These are phyloP conservation scores for Palythoa grandiflora DNA, from an alignment of 92 coral and sea anemone genomes.

Conservation along the genomic window DNA sequence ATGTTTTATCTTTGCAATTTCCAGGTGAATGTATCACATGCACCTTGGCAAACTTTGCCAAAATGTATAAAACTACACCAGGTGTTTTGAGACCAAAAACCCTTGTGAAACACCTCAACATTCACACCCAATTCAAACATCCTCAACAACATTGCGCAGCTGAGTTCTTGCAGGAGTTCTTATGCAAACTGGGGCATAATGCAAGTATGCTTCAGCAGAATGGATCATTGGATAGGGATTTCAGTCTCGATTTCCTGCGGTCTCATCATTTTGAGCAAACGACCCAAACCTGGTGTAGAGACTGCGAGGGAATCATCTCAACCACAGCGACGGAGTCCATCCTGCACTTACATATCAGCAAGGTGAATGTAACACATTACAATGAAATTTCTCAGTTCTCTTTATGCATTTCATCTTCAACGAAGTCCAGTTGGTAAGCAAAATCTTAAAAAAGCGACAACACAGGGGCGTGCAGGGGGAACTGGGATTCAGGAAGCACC, in stretches of 20 bases:
- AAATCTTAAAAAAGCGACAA: too few relatives aligned
- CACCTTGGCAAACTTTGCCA: conserved; percentile 5
- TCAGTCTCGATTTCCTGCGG: not conserved
- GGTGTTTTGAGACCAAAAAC: conserved; percentile 11
- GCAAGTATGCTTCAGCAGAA: conserved; percentile 4
- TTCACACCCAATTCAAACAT: conserved; percentile 25
- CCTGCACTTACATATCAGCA: not conserved
- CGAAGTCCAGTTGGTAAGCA: too few relatives aligned
- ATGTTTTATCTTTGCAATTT: conserved; percentile 17
- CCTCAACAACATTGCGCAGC: conserved; percentile 22
- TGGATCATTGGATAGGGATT: not conserved
- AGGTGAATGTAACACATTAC: too few relatives aligned
- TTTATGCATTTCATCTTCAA: too few relatives aligned
- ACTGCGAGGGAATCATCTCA: not conserved
- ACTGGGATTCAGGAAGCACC: too few relatives aligned
- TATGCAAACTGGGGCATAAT: conserved; percentile 7
- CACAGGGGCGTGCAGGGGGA: too few relatives aligned
- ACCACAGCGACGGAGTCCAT: conserved; percentile 5
- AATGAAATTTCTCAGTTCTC: too few relatives aligned
- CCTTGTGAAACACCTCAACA: not conserved
- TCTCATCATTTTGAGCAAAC: not conserved
- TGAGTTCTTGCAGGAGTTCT: conserved; percentile 21
- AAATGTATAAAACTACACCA: not conserved
- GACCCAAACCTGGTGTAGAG: conserved; percentile 19
- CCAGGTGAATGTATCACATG: conserved; percentile 8